These are phyloP conservation scores for Anisognathus igniventris DNA, from an alignment of 2,797 vertebrate genomes.

Conservation along the genomic window DNA sequence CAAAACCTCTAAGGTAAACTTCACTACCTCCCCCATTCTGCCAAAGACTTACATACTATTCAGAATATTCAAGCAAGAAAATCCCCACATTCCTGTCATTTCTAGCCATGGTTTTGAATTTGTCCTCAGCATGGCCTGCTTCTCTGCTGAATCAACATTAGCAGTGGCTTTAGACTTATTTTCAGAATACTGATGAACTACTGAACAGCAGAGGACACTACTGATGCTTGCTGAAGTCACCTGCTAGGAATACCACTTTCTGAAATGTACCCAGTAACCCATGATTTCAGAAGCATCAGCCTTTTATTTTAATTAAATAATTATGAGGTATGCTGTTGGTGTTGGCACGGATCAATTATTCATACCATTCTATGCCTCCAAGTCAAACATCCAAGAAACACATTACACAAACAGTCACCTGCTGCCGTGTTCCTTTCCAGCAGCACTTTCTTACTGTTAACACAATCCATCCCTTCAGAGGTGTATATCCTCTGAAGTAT, in stretches of 20 bases:
- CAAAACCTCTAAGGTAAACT: background rate
- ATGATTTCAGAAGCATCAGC: background rate
- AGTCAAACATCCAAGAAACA: constrained; percentile 32
- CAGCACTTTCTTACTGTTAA: background rate
- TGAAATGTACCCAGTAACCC: background rate
- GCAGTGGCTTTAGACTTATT: background rate
- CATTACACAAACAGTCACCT: background rate
- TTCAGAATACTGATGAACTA: background rate
- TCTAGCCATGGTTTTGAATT: background rate
- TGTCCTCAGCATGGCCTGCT: background rate
- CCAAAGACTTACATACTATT: background rate
- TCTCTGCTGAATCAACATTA: background rate
- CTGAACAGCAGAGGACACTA: background rate
- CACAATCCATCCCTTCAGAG: background rate
- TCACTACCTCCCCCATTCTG: background rate
- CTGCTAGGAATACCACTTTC: background rate
- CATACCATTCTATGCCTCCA: constrained; percentile 12
- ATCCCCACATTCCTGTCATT: background rate
- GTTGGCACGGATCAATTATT: constrained; percentile 55
- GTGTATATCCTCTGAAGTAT: background rate
- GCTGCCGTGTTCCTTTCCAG: background rate
- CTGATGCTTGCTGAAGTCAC: background rate
- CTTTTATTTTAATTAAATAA: constrained; percentile 15
- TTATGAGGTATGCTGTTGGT: constrained; percentile 42
- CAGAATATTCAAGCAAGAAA: background rate